phyloP scores from a whole-genome alignment of 2,888 invertebrate genomes.

The Apoda limacodes region DNA sequence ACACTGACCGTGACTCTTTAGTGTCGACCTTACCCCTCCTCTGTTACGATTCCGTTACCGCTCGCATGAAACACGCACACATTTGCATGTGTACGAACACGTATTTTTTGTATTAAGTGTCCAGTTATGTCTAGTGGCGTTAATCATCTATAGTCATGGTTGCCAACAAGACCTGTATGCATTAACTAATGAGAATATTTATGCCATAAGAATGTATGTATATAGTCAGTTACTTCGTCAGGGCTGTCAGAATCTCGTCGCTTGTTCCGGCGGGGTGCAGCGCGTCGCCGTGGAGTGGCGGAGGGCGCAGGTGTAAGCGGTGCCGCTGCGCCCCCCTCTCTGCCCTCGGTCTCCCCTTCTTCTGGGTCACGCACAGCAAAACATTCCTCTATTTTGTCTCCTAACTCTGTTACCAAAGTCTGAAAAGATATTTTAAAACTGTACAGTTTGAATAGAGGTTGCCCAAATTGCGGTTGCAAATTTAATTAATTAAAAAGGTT shows the following conservation, averaged over 20 bases:
- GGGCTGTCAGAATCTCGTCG: slow-evolving; percentile 43
- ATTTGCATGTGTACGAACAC: too few relatives aligned
- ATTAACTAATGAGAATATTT: not conserved
- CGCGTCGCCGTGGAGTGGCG: slow-evolving; percentile 36
- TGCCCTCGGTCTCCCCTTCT: slow-evolving; percentile 23
- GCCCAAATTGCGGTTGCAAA: too few relatives aligned
- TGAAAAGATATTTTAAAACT: too few relatives aligned
- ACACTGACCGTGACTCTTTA: too few relatives aligned
- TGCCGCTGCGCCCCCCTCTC: slow-evolving; percentile 17
- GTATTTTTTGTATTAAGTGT: too few relatives aligned
- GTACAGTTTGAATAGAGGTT: too few relatives aligned
- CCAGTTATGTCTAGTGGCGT: too few relatives aligned
- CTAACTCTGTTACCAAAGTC: slow-evolving; percentile 74
- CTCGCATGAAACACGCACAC: too few relatives aligned
- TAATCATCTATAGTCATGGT: too few relatives aligned
- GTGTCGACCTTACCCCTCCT: too few relatives aligned
- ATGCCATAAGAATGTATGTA: not conserved
- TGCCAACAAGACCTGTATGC: not conserved
- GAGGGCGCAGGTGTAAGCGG: slow-evolving; percentile 16
- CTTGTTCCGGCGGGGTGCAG: slow-evolving; percentile 28
- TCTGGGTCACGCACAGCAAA: slow-evolving; percentile 59
- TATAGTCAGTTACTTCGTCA: slow-evolving; percentile 38
- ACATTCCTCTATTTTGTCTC: slow-evolving; percentile 75
- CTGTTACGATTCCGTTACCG: too few relatives aligned
- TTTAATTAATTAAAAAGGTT: too few relatives aligned